These are phyloP conservation scores for Platycheirus rosarum DNA, from an alignment of 2,888 invertebrate genomes.

Conservation along the genomic window DNA sequence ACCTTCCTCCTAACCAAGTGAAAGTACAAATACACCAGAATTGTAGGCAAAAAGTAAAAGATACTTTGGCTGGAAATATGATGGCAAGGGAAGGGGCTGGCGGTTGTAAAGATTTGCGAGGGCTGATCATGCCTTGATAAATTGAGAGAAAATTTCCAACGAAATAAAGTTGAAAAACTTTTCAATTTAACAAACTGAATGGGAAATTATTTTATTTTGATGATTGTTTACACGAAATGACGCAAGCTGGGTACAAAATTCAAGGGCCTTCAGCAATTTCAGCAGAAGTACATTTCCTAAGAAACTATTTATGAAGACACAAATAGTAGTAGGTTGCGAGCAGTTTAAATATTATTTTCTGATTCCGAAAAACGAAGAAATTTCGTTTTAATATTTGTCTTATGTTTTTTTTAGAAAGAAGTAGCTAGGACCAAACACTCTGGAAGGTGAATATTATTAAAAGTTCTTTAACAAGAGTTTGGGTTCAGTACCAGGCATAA, in stretches of 20 bases:
- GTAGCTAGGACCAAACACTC: too few relatives aligned
- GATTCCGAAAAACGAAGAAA: too few relatives aligned
- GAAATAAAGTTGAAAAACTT: slow-evolving; percentile 55
- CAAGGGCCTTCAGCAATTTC: slow-evolving; percentile 26
- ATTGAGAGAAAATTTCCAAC: slow-evolving; percentile 34
- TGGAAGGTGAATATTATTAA: too few relatives aligned
- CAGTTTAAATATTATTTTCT: neutral
- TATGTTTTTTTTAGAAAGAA: too few relatives aligned
- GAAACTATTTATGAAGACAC: slow-evolving; percentile 43
- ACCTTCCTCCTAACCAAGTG: neutral
- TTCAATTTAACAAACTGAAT: slow-evolving; percentile 63
- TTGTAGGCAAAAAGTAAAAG: slow-evolving; percentile 35
- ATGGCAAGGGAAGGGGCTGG: too few relatives aligned
- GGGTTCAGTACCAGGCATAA: too few relatives aligned
- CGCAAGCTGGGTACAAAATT: slow-evolving; percentile 1
- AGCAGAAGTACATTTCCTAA: slow-evolving; percentile 24
- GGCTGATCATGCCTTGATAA: neutral
- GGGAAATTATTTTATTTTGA: slow-evolving; percentile 55
- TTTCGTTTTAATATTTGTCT: too few relatives aligned
- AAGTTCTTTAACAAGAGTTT: too few relatives aligned
- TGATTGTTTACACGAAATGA: slow-evolving; percentile 62
- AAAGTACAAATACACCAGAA: slow-evolving; percentile 33
- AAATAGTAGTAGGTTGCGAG: slow-evolving; percentile 17
- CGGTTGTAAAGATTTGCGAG: too few relatives aligned
- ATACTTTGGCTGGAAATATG: slow-evolving; percentile 25